Base-by-base conservation (phyloP, 2,113 vertebrate genomes). In the Dicentrarchus labrax region DNA sequence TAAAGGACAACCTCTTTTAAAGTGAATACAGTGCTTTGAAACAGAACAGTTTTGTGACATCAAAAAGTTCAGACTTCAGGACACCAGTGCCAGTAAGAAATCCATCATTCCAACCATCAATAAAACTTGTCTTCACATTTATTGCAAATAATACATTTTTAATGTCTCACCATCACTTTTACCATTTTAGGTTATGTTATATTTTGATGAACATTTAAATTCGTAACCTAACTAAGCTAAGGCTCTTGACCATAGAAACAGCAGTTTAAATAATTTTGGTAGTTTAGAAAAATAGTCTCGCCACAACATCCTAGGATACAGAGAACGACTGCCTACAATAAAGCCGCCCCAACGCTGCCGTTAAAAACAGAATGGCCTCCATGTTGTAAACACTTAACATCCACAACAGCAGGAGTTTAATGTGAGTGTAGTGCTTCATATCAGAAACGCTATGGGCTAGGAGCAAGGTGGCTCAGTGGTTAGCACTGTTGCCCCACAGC, bases 141-240 rank as follows among this genome's bases (percentile, higher is more conserved):
- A 39, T 48, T 36, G 12, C n/a, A 21, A 30, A 62, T 36, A 4
- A 24, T 3, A 12, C 19, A 39, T 50, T 48, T 60, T 5, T 4
- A 39, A 21, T 1, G 5, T 38, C 12, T 17, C 38, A 13, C 59
- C 11, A 24, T 71, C 53, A 51, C n/a, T 48, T 11, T 57, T 17
- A 22, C 10, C 60, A 16, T 80, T 45, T 79, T 60, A 43, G 4
- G 0, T 19, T 9, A 8, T 56, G 0, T 21, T 16, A 4, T 61
- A 5, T 19, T 76, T 50, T 69, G 21, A 72, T 36, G 10, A 56
- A n/a, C 2, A 75, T 45, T 60, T 79, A 22, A 50, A 30, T n/a
- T 30, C 11, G 8, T 38, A n/a, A 12, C 5, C 41, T 6, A 12
- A 43, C 61, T 5, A 5, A 4, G 30, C 59, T 9, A 3, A 30